A percentile compares a stretch with the other conserved stretches of the same genome.
These are phyloP conservation scores for Drosophila seclusa DNA, from an alignment of 2,888 invertebrate species.

Conservation along the genomic window DNA sequence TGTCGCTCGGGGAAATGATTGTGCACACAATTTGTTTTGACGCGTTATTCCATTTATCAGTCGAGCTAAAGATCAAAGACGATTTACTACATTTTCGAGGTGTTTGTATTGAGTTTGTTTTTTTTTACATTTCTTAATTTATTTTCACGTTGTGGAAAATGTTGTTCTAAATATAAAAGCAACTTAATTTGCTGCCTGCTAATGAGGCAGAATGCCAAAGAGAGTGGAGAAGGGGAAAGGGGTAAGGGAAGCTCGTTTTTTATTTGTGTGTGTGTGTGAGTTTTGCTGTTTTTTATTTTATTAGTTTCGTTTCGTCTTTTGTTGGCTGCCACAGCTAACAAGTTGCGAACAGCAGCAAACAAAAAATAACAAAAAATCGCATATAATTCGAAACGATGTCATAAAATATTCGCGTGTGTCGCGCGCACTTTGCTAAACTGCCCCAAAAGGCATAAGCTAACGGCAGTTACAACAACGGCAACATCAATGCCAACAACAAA, in stretches of 20 bases:
- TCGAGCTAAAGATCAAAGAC: slow-evolving; percentile 64
- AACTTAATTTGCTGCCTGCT: slow-evolving; percentile 79
- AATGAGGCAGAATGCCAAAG: slow-evolving; percentile 54
- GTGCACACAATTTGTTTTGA: slow-evolving; percentile 71
- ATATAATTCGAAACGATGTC: slow-evolving; percentile 76
- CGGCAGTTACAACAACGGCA: slow-evolving; percentile 51
- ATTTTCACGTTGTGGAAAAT: slow-evolving; percentile 38
- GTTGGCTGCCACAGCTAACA: slow-evolving; percentile 71
- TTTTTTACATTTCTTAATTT: slow-evolving; percentile 74
- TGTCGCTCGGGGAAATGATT: slow-evolving; percentile 38
- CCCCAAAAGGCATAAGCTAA: slow-evolving; percentile 60
- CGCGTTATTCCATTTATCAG: slow-evolving; percentile 59
- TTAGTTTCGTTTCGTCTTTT: slow-evolving; percentile 63
- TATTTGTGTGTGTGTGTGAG: slow-evolving; percentile 62
- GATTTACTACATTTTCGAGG: slow-evolving; percentile 29
- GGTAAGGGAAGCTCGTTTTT: slow-evolving; percentile 47
- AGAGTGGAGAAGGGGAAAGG: neutral
- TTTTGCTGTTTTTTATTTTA: slow-evolving; percentile 55
- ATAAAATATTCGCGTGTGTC: slow-evolving; percentile 78
- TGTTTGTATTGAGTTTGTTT: slow-evolving; percentile 34
- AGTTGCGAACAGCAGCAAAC: slow-evolving; percentile 59
- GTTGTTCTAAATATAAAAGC: slow-evolving; percentile 68
- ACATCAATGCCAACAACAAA: slow-evolving; percentile 48
- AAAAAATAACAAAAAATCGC: slow-evolving; percentile 58
- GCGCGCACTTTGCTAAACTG: slow-evolving; percentile 64